Percentiles rank a stretch among this genome's conserved stretches.
These are phyloP conservation scores for Mystacides longicornis DNA, from an alignment of 2,888 invertebrate genomes.

Conservation along the genomic window DNA sequence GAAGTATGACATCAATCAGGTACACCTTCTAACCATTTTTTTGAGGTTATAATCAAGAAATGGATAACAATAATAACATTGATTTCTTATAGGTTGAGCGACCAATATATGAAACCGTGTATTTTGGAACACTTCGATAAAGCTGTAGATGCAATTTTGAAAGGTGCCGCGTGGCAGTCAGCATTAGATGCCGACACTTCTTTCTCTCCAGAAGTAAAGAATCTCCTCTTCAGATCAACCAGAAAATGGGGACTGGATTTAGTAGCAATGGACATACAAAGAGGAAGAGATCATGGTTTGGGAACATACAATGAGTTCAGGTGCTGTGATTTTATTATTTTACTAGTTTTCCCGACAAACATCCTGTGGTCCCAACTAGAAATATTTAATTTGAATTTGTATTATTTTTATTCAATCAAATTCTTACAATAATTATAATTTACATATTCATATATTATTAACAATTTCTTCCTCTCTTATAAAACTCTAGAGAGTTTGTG, in stretches of 20 bases:
- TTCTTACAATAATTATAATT: no score
- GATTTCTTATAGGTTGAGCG: conserved; percentile 39
- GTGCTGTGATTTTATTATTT: no score
- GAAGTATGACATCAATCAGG: conserved; percentile 7
- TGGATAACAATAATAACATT: background rate
- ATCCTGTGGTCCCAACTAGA: no score
- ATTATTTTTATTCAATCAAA: no score
- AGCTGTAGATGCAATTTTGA: conserved; percentile 47
- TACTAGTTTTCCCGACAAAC: no score
- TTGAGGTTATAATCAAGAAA: background rate
- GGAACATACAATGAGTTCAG: conserved; percentile 59
- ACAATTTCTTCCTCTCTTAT: no score
- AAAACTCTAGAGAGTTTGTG: no score
- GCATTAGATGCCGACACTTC: conserved; percentile 50
- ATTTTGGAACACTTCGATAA: conserved; percentile 44
- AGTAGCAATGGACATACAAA: conserved; percentile 56
- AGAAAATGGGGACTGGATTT: conserved; percentile 53
- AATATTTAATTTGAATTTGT: no score
- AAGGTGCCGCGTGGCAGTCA: conserved; percentile 50
- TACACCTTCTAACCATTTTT: background rate
- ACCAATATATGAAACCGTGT: conserved; percentile 50
- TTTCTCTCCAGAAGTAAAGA: conserved; percentile 44
- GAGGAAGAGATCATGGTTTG: conserved; percentile 58
- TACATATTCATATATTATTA: no score
- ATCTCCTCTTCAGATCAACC: conserved; percentile 42